A percentile compares a stretch with the other conserved stretches of the same genome.
These are phyloP conservation scores for Procambarus clarkii DNA, from an alignment of 1,140 invertebrate genomes.

Conservation along the genomic window DNA sequence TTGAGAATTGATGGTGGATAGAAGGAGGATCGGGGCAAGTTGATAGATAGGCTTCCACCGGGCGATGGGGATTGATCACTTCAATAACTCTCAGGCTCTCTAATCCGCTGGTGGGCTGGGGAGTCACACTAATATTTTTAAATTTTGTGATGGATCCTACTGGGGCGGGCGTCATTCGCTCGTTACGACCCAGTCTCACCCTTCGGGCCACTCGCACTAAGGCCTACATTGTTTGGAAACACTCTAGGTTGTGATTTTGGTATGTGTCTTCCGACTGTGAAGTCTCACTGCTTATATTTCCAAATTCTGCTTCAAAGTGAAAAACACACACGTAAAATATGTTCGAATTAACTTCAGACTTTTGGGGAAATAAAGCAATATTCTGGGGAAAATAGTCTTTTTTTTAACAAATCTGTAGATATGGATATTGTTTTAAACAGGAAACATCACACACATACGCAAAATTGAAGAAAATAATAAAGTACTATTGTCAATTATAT, in stretches of 20 bases:
- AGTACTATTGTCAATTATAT: too few species aligned
- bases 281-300: background rate
- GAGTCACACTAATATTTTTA: slow-evolving; percentile 64
- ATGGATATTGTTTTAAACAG: too few species aligned
- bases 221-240: background rate
- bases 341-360: too few species aligned
- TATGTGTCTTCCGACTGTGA: background rate
- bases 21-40: background rate
- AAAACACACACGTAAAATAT: background rate
- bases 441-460: too few species aligned
- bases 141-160: slow-evolving; percentile 54
- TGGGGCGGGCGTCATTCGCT: background rate
- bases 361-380: too few species aligned
- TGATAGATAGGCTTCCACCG: background rate
- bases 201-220: background rate
- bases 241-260: background rate
- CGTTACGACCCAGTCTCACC: background rate
- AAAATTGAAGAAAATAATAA: too few species aligned
- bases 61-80: slow-evolving; percentile 21
- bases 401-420: too few species aligned
- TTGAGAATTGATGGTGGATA: background rate
- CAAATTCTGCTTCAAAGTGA: background rate
- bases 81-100: slow-evolving; percentile 1
- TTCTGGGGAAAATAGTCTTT: too few species aligned
- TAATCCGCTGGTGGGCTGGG: slow-evolving; percentile 51